Percentiles rank a stretch among this genome's conserved stretches.
These are phyloP conservation scores for Cotesia vestalis DNA, from an alignment of 1,140 invertebrate genomes.

Conservation along the genomic window DNA sequence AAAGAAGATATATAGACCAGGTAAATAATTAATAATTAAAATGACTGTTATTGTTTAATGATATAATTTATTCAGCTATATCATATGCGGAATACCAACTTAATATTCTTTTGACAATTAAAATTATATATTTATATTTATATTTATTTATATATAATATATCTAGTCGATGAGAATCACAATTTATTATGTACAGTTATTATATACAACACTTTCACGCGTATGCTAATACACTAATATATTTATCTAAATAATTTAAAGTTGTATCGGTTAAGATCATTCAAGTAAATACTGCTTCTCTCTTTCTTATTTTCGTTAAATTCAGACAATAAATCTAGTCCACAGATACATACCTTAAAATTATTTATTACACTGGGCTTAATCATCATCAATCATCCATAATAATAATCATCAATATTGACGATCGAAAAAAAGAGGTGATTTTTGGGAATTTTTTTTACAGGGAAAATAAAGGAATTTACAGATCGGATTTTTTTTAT, in stretches of 20 bases:
- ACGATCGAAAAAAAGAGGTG: too few species aligned
- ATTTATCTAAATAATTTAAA: conserved; percentile 25
- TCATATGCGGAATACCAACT: conserved; percentile 29
- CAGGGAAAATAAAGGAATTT: too few species aligned
- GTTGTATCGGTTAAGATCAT: conserved; percentile 30
- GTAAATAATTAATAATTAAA: conserved; percentile 5
- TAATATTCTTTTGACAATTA: conserved; percentile 55
- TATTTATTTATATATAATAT: conserved; percentile 8
- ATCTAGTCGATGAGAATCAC: conserved; percentile 61
- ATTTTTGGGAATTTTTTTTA: too few species aligned
- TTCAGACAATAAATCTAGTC: conserved; percentile 24
- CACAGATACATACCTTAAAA: conserved; percentile 28
- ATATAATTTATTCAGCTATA: conserved; percentile 35
- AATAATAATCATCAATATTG: background rate
- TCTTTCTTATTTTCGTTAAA: background rate
- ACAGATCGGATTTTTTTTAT: too few species aligned
- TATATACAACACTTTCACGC: conserved; percentile 15
- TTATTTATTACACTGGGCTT: conserved; percentile 55
- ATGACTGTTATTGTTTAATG: conserved; percentile 19
- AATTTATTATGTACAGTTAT: conserved; percentile 64
- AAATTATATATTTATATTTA: conserved; percentile 39
- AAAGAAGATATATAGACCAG: conserved; percentile 20
- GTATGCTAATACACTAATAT: background rate
- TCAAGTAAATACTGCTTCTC: conserved; percentile 56
- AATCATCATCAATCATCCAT: conserved; percentile 11